phyloP scores from a whole-genome alignment of 1,140 invertebrate genomes.

The Diorhabda elongata region DNA sequence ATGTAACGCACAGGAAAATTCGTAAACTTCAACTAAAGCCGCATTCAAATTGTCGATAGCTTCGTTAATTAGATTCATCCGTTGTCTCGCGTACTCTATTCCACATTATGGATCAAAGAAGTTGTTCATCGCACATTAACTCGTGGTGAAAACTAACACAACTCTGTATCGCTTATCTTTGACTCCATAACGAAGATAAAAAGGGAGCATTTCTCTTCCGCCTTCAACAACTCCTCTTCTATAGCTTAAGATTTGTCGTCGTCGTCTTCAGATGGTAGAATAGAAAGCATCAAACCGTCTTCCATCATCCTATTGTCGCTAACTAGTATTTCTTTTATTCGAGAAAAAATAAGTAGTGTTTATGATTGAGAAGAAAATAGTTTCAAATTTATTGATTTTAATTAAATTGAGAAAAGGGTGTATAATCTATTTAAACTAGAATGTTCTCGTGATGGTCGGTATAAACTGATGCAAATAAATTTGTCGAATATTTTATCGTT shows the following conservation, averaged over 20 bases:
- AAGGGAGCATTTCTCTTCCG: slow-evolving; percentile 27
- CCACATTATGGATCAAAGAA: slow-evolving; percentile 31
- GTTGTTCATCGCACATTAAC: slow-evolving; percentile 37
- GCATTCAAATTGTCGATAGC: slow-evolving; percentile 39
- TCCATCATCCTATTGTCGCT: slow-evolving; percentile 52
- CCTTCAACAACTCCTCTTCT: slow-evolving; percentile 30
- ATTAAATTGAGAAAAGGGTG: too few species aligned
- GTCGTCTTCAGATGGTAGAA: slow-evolving; percentile 20
- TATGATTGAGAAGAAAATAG: neutral
- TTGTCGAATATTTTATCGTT: too few species aligned
- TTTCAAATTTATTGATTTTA: too few species aligned
- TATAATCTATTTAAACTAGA: too few species aligned
- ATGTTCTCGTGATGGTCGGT: too few species aligned
- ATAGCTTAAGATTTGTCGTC: slow-evolving; percentile 23
- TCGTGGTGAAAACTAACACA: slow-evolving; percentile 41
- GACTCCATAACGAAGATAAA: slow-evolving; percentile 33
- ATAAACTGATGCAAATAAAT: too few species aligned
- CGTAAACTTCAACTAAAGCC: slow-evolving; percentile 34
- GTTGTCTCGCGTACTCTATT: slow-evolving; percentile 33
- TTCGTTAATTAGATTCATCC: slow-evolving; percentile 38
- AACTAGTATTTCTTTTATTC: slow-evolving; percentile 79
- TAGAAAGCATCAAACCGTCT: slow-evolving; percentile 10
- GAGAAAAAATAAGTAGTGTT: neutral
- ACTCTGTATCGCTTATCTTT: slow-evolving; percentile 37
- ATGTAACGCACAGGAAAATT: slow-evolving; percentile 30